Evolutionary conservation across 2,113 vertebrate species (phyloP), one percentile per base, ranked within the genome.

Genomic region (Thamnophis sirtalis): DNA sequence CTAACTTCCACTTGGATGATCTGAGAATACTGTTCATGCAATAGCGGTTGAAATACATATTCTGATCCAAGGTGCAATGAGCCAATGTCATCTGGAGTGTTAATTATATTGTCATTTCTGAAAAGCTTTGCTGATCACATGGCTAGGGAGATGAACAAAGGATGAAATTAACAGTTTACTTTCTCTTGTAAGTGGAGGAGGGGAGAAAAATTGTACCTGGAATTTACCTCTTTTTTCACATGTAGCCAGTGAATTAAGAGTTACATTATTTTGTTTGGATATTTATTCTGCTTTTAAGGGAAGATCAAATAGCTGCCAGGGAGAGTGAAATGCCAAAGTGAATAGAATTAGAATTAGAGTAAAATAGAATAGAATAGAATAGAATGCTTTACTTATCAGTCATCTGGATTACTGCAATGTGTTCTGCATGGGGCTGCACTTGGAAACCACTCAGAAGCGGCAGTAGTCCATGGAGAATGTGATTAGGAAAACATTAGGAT

Each of bases 1-100:
- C 54, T 58, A 87, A 17, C 87, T 95, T 95, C 91, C 55, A 90
- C 33, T 54, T 15, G 55, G 60, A 87, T 90, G 9, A 2, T 87
- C 4, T 49, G 91, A 84, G 63, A 38, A 91, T 93, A 84, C 88
- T 91, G 87, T 11, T 93, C 54, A 51, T 87, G 48, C 58, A 73
- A 60, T 88, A 58, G 38, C 10, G 56, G 68, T 48, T 50, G 73
- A 84, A 92, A 89, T 92, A 90, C 26, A 95, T 28, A n/a, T 0
- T 91, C 94, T 94, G 50, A 49, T 86, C 86, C 55, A 10, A 7
- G 15, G n/a, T 2, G 0, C 6, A 90, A 15, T 13, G 6, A 54
- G 3, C 38, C 54, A 13, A 0, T 5, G 9, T 22, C 49, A 26
- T 51, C 92, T 50, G 85, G 21, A 88, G 2, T 8, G 88, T 84